Conservation (phyloP, 2,888 invertebrate species). For the Tenthredo distinguenda region DNA sequence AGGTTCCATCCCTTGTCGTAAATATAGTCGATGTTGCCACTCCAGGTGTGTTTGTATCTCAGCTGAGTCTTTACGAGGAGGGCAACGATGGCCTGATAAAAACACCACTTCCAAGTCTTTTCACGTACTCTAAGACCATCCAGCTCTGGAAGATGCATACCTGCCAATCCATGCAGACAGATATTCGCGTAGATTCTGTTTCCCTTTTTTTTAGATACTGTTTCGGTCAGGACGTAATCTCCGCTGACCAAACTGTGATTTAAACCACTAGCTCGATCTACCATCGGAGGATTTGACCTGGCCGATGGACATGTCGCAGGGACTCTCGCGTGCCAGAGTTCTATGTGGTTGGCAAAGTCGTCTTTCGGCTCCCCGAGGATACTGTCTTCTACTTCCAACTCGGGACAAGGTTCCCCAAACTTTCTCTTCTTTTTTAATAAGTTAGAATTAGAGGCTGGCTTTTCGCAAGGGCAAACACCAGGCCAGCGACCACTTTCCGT, state of each 20-base stretch:
- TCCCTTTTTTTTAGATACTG: constrained; percentile 58
- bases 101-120: constrained; percentile 74
- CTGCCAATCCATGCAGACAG: constrained; percentile 69
- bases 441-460: constrained; percentile 56
- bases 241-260: constrained; percentile 71
- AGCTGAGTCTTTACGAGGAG: constrained; percentile 72
- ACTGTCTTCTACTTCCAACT: constrained; percentile 54
- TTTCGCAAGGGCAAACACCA: constrained; percentile 64
- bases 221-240: constrained; percentile 67
- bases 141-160: constrained; percentile 71
- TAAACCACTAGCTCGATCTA: constrained; percentile 68
- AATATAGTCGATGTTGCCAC: constrained; percentile 72
- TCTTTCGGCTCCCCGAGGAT: constrained; percentile 56
- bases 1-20: constrained; percentile 73
- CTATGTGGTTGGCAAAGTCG: constrained; percentile 67
- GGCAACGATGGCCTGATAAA: constrained; percentile 71
- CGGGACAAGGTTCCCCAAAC: constrained; percentile 61
- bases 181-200: constrained; percentile 65
- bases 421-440: constrained; percentile 58
- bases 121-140: constrained; percentile 60
- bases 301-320: constrained; percentile 58
- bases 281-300: constrained; percentile 55
- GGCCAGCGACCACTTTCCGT: constrained; percentile 64
- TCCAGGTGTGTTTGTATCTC: constrained; percentile 71
- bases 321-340: constrained; percentile 70